Base-by-base conservation (phyloP, 2,113 vertebrate species). In the Arizona elegans region DNA sequence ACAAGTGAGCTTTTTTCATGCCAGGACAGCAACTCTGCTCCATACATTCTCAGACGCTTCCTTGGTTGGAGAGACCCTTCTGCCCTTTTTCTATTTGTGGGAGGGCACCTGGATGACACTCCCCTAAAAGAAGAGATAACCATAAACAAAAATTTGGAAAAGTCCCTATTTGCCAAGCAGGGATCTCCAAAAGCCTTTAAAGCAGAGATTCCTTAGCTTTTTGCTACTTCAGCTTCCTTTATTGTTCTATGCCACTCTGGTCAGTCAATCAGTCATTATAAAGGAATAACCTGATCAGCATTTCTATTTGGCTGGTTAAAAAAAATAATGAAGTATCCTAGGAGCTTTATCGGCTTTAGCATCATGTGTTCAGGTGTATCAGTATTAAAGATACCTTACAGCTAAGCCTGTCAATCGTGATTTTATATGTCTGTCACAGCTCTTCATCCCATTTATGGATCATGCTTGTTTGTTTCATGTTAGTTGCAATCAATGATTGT, bases 11-110 rank as follows among this genome's bases (percentile, higher is more conserved):
- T 86, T 91, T 26, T 91, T 86, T 24, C 33, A 91, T 29, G 70
- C 70, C 8, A 8, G 33, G 1, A 54, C 90, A 0, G 62, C 47
- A 53, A 0, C 29, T 17, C 62, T n/a, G 1, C 50, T 91, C 10
- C 2, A 8, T 29, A 6, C 29, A 3, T 15, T 33, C 9, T 91
- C 90, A 0, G 8, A 59, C 0, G 0, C 23, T 26, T 62, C 24
- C 58, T 62, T 62, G 58, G 1, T 62, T 62, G 58, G 58, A 62
- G 58, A 62, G 23, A 62, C 24, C 9, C 58, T 62, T 26, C 3
- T 3, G 24, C 58, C 58, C 58, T 26, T 1, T 62, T 62, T 62
- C 58, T 11, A 0, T 11, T 62, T 62, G 8, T 0, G 0, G 0
- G 1, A 26, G 0, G 24, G 23, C 24, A 0, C 0, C 58, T 59